Evolutionary conservation across 2,113 vertebrate genomes (phyloP), one percentile per base, ranked within the genome.

Genomic region (Pholis gunnellus): DNA sequence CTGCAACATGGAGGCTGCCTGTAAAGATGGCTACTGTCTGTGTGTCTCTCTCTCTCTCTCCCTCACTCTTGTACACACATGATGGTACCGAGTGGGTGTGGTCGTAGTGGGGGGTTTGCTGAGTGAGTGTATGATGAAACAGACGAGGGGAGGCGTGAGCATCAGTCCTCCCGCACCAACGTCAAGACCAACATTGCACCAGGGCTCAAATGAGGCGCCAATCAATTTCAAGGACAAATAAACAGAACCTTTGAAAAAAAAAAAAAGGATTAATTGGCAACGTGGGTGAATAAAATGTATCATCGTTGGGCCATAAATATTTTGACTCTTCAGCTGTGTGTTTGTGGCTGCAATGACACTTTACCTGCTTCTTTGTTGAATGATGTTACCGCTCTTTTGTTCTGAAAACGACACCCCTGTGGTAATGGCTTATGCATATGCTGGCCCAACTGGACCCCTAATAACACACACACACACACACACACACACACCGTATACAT

Each of bases 351-450:
- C 46, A 42, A 52, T 46, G 27, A 31, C 27, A 42, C 27, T 61
- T 72, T 27, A 48, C 38, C 65, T 76, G 73, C 59, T 66, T 44
- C 22, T 85, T 42, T 74, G 0, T 29, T 57, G 5, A 40, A 29
- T 70, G 27, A 3, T 36, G 52, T 29, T 44, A 1, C 29, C 1
- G 9, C 20, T 2, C 44, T 57, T 76, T 68, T 36, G n/a, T 66
- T 61, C 65, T 44, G 14, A 50, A 60, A 64, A 3, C 50, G 25
- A 61, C 44, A n/a, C 25, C 42, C 2, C 0, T 42, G 5, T 34
- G 18, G 34, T 86, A 88, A 91, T 92, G 76, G 38, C 25, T 93
- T 90, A 63, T 17, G 22, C 89, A 89, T 15, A 86, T 89, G 86
- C 75, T 71, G 79, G 84, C 70, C 75, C 66, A 75, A 75, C 66